phyloP scores from a whole-genome alignment of 1,140 invertebrate species.

The Medauroidea extradentata region DNA sequence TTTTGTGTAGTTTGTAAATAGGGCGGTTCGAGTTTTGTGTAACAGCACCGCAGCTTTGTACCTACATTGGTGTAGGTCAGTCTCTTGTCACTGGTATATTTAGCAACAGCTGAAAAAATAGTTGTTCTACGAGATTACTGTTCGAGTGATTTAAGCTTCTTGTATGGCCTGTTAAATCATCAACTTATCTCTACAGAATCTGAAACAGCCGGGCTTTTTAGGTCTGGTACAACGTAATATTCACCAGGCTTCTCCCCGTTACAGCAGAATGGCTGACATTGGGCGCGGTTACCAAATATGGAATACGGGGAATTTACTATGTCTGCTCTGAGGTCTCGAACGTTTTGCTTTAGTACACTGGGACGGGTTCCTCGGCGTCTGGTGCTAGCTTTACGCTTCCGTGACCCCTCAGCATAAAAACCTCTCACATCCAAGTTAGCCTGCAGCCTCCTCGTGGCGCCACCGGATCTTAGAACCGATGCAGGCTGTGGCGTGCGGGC shows the following conservation, averaged over 20 bases:
- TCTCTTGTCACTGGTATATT: conserved; percentile 16
- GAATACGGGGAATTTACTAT: neutral
- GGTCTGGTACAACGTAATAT: neutral
- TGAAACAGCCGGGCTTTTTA: conserved; percentile 6
- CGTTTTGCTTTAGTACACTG: neutral
- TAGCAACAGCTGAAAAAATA: conserved; percentile 9
- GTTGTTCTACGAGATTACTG: conserved; percentile 17
- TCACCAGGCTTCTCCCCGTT: neutral
- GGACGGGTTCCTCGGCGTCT: too few relatives aligned
- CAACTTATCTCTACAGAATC: conserved; percentile 8
- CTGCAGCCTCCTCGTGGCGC: too few relatives aligned
- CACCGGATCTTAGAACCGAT: too few relatives aligned
- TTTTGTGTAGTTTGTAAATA: conserved; percentile 13
- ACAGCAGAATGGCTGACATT: conserved; percentile 11
- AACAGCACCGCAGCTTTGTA: conserved; percentile 18
- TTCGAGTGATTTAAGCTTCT: conserved; percentile 8
- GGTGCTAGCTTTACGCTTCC: too few relatives aligned
- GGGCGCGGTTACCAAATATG: neutral
- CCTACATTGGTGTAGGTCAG: conserved; percentile 9
- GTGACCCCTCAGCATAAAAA: too few relatives aligned
- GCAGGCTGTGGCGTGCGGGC: too few relatives aligned
- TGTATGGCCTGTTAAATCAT: neutral
- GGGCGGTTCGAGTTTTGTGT: conserved; percentile 16
- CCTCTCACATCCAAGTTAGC: too few relatives aligned
- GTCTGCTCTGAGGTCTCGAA: neutral